phyloP scores from a whole-genome alignment of 2,797 vertebrate genomes.

The Eulemur albifrons region DNA sequence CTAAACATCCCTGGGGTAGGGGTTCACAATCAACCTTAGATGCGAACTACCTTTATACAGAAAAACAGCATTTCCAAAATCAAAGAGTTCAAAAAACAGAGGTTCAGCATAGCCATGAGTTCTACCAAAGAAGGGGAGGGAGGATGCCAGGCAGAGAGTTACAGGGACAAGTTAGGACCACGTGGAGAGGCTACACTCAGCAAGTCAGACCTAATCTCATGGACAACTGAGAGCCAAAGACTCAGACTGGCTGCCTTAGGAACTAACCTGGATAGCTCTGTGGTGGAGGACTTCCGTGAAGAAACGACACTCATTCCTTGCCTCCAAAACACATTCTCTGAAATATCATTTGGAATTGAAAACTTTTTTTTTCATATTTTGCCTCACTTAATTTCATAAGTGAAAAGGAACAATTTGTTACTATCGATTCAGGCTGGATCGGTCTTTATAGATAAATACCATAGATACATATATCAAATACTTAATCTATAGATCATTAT shows the following conservation, averaged over 20 bases:
- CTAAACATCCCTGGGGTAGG: neutral
- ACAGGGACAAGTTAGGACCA: neutral
- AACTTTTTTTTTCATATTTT: neutral
- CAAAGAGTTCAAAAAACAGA: neutral
- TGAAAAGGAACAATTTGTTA: neutral
- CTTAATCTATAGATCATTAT: neutral
- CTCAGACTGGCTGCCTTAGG: neutral
- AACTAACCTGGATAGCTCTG: neutral
- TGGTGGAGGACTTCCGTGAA: neutral
- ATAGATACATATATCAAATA: neutral
- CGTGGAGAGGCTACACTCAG: neutral
- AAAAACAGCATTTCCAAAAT: neutral
- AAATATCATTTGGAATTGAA: neutral
- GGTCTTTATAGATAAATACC: neutral
- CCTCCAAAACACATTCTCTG: neutral
- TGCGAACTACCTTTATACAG: neutral
- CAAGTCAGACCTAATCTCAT: neutral
- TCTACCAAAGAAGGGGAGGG: neutral
- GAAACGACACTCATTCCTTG: neutral
- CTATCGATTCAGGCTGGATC: neutral
- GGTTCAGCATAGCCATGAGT: neutral
- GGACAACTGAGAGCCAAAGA: neutral
- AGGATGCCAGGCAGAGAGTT: neutral
- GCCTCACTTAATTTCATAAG: neutral
- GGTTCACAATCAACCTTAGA: fast-evolving